These are phyloP conservation scores for Tupiocoris notatus DNA, from an alignment of 2,888 invertebrate genomes.

Conservation along the genomic window DNA sequence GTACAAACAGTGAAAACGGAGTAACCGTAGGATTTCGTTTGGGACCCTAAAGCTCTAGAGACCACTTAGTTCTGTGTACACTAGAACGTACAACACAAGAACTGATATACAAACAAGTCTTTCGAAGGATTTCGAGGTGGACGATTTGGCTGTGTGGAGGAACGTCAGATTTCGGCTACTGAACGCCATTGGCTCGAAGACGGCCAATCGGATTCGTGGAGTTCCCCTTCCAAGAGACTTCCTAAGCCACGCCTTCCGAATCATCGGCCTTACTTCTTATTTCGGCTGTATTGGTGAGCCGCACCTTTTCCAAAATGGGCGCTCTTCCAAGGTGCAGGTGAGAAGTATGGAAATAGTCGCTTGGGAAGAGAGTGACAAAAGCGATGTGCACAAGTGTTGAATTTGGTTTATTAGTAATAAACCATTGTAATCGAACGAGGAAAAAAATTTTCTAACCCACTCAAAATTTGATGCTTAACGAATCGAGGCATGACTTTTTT, in stretches of 20 bases:
- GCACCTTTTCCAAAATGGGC: background rate
- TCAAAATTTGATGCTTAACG: too few species aligned
- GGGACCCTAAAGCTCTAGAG: constrained; percentile 3
- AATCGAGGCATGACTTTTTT: too few species aligned
- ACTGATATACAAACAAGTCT: constrained; percentile 42
- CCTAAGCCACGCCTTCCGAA: background rate
- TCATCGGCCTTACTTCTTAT: too few species aligned
- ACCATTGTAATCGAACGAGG: too few species aligned
- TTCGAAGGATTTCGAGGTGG: background rate
- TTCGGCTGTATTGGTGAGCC: too few species aligned
- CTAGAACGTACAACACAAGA: background rate
- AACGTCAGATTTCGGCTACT: too few species aligned
- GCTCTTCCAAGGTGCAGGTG: background rate
- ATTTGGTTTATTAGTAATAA: too few species aligned
- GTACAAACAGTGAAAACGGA: constrained; percentile 37
- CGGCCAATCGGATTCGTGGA: background rate
- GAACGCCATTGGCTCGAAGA: background rate
- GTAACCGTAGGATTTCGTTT: background rate
- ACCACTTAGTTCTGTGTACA: constrained; percentile 40
- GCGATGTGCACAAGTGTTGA: too few species aligned
- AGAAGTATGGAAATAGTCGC: too few species aligned
- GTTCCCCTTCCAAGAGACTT: background rate
- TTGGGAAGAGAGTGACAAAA: too few species aligned
- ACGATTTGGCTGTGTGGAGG: background rate
- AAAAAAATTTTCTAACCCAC: too few species aligned